A percentile compares a stretch with the other conserved stretches of the same genome.
phyloP scores from a whole-genome alignment of 2,113 vertebrate species.

The Pristiophorus japonicus region DNA sequence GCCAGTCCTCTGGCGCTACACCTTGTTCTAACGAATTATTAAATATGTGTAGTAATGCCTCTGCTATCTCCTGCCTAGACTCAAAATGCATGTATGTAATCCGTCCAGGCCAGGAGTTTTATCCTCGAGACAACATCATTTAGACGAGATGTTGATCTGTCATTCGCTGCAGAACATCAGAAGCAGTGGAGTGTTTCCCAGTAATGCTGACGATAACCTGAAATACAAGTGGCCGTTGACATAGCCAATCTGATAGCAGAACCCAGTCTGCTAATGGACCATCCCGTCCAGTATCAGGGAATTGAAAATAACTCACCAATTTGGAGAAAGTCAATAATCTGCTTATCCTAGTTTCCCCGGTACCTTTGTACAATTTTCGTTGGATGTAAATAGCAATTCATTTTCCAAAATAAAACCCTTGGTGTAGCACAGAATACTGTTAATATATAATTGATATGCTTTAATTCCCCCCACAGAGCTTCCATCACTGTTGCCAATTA shows the following conservation, averaged over 20 bases:
- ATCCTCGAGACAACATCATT: background rate
- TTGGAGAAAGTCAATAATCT: background rate
- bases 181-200: too few species aligned
- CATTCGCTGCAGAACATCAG: background rate
- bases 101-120: too few species aligned
- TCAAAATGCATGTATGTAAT: too few species aligned
- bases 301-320: background rate
- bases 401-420: background rate
- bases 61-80: too few species aligned
- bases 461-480: constrained; percentile 62
- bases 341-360: background rate
- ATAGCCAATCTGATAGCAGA: background rate
- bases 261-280: background rate
- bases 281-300: background rate
- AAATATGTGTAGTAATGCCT: too few species aligned
- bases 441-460: background rate
- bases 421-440: background rate
- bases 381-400: background rate
- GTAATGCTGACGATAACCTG: background rate
- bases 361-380: background rate
- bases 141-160: background rate
- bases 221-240: background rate
- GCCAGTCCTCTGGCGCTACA: too few species aligned
- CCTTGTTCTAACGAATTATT: too few species aligned
- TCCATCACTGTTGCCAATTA: constrained; percentile 82